Percentiles rank a stretch among this genome's conserved stretches.
phyloP scores from a whole-genome alignment of 2,888 invertebrate genomes.

The Eupithecia vulgata region DNA sequence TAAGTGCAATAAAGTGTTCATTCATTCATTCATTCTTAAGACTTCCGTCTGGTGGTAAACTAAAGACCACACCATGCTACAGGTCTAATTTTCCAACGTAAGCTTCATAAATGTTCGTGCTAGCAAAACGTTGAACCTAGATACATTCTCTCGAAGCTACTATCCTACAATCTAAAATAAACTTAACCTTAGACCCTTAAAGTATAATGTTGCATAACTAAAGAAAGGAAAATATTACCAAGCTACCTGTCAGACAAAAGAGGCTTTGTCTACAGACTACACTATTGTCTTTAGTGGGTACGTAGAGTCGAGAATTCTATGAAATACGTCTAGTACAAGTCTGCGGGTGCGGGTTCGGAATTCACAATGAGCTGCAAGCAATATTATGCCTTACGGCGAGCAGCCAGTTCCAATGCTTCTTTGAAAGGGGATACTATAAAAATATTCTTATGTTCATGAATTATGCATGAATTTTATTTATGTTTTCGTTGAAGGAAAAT shows the following conservation, averaged over 20 bases:
- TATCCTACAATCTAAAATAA: constrained; percentile 34
- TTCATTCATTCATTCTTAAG: no score
- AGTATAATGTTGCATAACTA: constrained; percentile 42
- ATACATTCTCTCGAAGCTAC: constrained; percentile 22
- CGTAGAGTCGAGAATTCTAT: constrained; percentile 55
- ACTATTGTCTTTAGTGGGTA: constrained; percentile 52
- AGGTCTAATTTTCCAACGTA: constrained; percentile 22
- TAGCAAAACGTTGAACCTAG: constrained; percentile 34
- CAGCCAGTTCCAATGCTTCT: constrained; percentile 49
- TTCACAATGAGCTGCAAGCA: constrained; percentile 45
- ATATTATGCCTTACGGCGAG: constrained; percentile 52
- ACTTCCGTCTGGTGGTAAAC: background rate
- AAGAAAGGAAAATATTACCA: constrained; percentile 39
- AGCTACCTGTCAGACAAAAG: constrained; percentile 52
- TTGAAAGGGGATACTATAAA: constrained; percentile 57
- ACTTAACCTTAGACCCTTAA: constrained; percentile 36
- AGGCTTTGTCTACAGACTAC: constrained; percentile 56
- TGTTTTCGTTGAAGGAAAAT: constrained; percentile 53
- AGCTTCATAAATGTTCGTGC: constrained; percentile 14
- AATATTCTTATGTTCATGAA: constrained; percentile 63
- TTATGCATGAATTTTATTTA: constrained; percentile 59
- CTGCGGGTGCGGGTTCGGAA: constrained; percentile 39
- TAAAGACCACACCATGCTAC: background rate
- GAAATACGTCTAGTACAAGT: constrained; percentile 41
- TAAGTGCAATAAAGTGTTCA: no score